Evolutionary conservation across 2,797 vertebrate genomes (phyloP).

Genomic region (Sphenopsis melanotis): DNA sequence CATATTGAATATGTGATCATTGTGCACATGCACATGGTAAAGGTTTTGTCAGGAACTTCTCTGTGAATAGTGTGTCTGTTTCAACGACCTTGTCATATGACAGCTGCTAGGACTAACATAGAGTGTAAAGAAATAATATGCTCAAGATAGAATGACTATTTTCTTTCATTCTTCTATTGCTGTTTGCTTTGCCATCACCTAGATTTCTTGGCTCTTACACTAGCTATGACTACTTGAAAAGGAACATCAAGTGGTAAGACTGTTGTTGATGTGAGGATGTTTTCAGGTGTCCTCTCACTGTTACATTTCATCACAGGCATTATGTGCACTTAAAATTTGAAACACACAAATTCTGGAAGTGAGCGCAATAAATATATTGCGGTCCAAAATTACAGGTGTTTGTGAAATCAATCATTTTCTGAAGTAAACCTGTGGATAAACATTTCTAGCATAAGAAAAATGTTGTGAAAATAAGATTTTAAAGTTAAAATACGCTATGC

Average conservation of each 20-base stretch:
- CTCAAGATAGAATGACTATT: conserved; percentile 74
- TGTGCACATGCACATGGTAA: background rate
- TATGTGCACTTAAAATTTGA: conserved; percentile 73
- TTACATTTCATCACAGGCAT: conserved; percentile 68
- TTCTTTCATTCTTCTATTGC: conserved; percentile 78
- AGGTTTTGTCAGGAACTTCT: background rate
- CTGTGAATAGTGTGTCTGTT: background rate
- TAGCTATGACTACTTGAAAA: conserved; percentile 83
- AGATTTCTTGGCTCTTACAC: conserved; percentile 82
- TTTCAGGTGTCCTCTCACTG: conserved; percentile 67
- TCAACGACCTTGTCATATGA: background rate
- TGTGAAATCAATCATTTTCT: background rate
- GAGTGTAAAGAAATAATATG: conserved; percentile 35
- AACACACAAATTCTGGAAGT: background rate
- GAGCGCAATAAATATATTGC: background rate
- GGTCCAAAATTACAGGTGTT: background rate
- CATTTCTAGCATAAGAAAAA: background rate
- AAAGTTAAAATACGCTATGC: background rate
- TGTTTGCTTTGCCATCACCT: conserved; percentile 78
- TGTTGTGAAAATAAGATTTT: background rate
- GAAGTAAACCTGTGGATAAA: background rate
- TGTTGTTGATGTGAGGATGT: conserved; percentile 73
- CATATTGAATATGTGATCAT: background rate
- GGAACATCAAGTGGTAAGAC: conserved; percentile 82
- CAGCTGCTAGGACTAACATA: conserved; percentile 30